A percentile compares a stretch with the other conserved stretches of the same genome.
These are phyloP conservation scores for Drosophila greeni DNA, from an alignment of 2,888 invertebrate species.

Conservation along the genomic window DNA sequence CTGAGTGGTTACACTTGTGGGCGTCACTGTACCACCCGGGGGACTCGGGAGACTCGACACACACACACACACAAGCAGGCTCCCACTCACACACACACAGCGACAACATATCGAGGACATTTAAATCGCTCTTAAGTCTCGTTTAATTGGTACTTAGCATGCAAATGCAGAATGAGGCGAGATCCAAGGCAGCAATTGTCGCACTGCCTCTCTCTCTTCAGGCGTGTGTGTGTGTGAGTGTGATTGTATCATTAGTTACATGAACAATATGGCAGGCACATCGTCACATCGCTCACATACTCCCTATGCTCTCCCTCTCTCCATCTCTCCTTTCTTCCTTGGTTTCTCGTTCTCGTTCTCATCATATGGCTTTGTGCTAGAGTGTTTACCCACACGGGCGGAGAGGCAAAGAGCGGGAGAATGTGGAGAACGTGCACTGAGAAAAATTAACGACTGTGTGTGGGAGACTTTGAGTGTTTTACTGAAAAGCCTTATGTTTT, in stretches of 20 bases:
- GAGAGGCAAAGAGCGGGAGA: not conserved
- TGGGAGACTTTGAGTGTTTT: too few species aligned
- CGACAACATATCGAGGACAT: constrained; percentile 58
- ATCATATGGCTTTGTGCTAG: constrained; percentile 8
- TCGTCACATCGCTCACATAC: constrained; percentile 14
- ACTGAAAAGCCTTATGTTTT: too few species aligned
- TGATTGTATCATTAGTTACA: constrained; percentile 39
- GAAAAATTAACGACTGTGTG: not conserved
- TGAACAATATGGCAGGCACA: constrained; percentile 29
- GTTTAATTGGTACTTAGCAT: constrained; percentile 67
- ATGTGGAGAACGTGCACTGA: constrained; percentile 1
- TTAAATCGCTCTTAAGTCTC: constrained; percentile 64
- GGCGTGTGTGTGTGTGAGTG: not conserved
- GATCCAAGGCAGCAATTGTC: constrained; percentile 53
- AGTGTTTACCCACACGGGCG: constrained; percentile 24
- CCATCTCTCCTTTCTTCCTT: not conserved
- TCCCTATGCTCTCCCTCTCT: not conserved
- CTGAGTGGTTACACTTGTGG: constrained; percentile 3
- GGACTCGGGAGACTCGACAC: not conserved
- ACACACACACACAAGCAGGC: not conserved
- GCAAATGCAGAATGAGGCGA: constrained; percentile 61
- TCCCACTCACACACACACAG: constrained; percentile 13
- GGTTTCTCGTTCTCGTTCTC: not conserved
- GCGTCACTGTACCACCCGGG: constrained; percentile 5
- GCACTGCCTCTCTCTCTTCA: constrained; percentile 17